Conservation (phyloP, 2,797 vertebrate genomes). For the Rhabdomys pumilio region DNA sequence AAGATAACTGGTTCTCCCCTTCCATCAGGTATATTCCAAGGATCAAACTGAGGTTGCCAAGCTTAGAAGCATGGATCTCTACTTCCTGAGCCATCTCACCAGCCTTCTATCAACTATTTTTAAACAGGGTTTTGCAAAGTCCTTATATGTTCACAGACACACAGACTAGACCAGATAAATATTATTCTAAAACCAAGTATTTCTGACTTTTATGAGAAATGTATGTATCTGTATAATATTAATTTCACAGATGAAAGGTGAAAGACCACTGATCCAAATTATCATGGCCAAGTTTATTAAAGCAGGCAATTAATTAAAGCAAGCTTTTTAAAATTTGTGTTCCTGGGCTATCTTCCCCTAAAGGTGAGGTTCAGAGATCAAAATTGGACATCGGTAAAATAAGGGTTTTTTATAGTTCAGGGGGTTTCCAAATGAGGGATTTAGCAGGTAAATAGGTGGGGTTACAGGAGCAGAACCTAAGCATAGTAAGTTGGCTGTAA, state of each 20-base stretch:
- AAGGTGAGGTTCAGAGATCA: neutral
- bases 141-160: neutral
- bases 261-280: neutral
- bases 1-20: neutral
- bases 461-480: neutral
- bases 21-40: neutral
- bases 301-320: neutral
- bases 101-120: neutral
- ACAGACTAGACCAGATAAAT: neutral
- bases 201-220: slow-evolving; percentile 64
- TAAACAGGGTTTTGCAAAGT: slow-evolving; percentile 2
- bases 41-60: neutral
- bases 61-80: neutral
- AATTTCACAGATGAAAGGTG: neutral
- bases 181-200: slow-evolving; percentile 23
- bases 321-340: neutral
- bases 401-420: neutral
- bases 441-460: neutral
- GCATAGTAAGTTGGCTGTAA: neutral
- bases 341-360: neutral
- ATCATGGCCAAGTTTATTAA: neutral
- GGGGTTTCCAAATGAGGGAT: neutral
- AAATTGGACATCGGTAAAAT: neutral
- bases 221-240: neutral
- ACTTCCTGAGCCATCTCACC: neutral